phyloP scores from a whole-genome alignment of 2,888 invertebrate genomes.

The Philopedon plagiatum region DNA sequence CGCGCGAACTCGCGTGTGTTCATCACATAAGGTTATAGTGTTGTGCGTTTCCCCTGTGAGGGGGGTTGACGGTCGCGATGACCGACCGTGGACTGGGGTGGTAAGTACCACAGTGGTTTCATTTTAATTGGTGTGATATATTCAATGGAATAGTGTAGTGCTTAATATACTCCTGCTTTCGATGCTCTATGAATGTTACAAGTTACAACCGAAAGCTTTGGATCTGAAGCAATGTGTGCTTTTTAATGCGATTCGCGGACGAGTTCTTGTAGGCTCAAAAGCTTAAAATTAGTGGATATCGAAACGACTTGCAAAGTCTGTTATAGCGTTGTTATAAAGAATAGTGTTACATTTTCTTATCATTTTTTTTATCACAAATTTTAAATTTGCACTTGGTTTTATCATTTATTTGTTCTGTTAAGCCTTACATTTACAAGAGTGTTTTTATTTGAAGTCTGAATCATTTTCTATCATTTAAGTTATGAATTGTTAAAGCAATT shows the following conservation, averaged over 20 bases:
- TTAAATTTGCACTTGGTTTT: too few relatives aligned
- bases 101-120: slow-evolving; percentile 59
- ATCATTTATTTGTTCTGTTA: too few relatives aligned
- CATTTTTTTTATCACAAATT: not conserved
- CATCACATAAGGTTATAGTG: slow-evolving; percentile 63
- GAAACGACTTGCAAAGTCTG: not conserved
- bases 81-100: slow-evolving; percentile 66
- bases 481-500: too few relatives aligned
- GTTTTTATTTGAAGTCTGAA: too few relatives aligned
- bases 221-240: not conserved
- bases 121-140: not conserved
- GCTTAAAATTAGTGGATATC: not conserved
- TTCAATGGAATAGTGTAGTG: not conserved
- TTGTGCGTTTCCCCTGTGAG: slow-evolving; percentile 62
- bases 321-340: not conserved
- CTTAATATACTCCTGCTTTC: not conserved
- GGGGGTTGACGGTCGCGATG: slow-evolving; percentile 65
- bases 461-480: too few relatives aligned
- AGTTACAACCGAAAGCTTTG: not conserved
- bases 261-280: not conserved
- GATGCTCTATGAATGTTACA: not conserved
- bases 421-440: too few relatives aligned
- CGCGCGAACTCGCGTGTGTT: slow-evolving; percentile 68
- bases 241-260: not conserved
- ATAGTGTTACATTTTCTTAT: not conserved